Base-by-base conservation (phyloP, 2,113 vertebrate genomes). In the Lasiurus borealis region DNA sequence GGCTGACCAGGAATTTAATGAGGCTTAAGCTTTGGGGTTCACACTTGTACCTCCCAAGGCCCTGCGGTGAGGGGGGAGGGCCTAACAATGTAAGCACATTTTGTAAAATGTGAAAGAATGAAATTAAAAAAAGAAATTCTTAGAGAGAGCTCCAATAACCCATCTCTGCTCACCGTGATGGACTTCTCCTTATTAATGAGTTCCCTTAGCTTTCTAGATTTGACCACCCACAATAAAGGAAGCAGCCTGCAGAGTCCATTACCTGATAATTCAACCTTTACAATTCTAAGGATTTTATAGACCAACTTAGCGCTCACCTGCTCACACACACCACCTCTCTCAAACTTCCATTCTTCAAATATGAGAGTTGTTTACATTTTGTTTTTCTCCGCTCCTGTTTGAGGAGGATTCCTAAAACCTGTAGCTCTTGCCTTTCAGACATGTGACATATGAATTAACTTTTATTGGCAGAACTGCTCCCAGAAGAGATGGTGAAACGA, bases 371-470 rank as follows among this genome's bases (percentile, higher is more conserved):
- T 73, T 12, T 21, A 10, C 15, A 83, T 88, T 86, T 85, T 66
- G 86, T 52, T 91, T 94, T 85, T 64, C 50, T 66, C 48, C 44
- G 87, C 36, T 92, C 73, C 40, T 84, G 29, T n/a, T 66, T 19
- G 27, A 80, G 40, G 46, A 75, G 31, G 57, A 85, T 44, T 85
- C 86, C 80, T 34, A 85, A 76, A 48, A 57, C 62, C 44, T 82
- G 75, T 9, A 44, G 40, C 18, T 85, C 18, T 92, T 92, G 36
- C n/a, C 50, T 80, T 18, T 2, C 14, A 89, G 2, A 86, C 48
- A 82, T 96, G 57, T 96, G 68, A 77, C 76, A 80, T 84, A 81
- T 91, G 96, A 91, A 91, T 94, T 91, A 87, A 62, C 62, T 72
- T 87, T 46, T n/a, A 23, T 76, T 73, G 71, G 52, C 66, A 91